Percentiles rank a stretch among this genome's conserved stretches.
These are phyloP conservation scores for Tribolium freemani DNA, from an alignment of 2,888 invertebrate genomes.

Conservation along the genomic window DNA sequence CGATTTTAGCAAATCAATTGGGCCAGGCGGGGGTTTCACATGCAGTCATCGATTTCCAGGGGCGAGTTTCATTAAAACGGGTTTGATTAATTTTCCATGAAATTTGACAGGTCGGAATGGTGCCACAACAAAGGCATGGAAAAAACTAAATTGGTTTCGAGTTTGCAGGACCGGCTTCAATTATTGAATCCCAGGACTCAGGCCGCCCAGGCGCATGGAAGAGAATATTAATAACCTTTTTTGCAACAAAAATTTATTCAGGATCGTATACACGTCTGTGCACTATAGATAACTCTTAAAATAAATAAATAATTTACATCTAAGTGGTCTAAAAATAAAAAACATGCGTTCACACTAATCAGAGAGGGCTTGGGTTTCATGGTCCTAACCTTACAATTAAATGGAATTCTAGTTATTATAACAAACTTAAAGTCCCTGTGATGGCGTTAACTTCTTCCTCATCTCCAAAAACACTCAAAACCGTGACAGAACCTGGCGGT, in stretches of 20 bases:
- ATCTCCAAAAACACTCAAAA: conserved; percentile 69
- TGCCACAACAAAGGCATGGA: not conserved
- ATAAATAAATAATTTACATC: not conserved
- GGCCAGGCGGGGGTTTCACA: not conserved
- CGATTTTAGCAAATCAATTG: not conserved
- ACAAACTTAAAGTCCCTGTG: conserved; percentile 58
- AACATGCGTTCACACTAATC: not conserved
- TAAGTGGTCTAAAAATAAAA: not conserved
- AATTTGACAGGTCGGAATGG: not conserved
- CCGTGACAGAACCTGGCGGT: conserved; percentile 67
- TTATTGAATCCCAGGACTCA: too few species aligned
- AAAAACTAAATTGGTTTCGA: not conserved
- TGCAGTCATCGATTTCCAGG: not conserved
- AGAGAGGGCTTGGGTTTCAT: not conserved
- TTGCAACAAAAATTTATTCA: not conserved
- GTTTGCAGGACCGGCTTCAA: not conserved
- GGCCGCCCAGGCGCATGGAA: too few species aligned
- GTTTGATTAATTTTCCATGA: not conserved
- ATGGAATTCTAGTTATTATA: conserved; percentile 23
- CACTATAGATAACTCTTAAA: not conserved
- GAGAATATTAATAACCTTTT: not conserved
- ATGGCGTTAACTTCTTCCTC: conserved; percentile 67
- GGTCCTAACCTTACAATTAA: not conserved
- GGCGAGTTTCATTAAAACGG: not conserved
- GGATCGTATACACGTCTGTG: not conserved